phyloP scores from a whole-genome alignment of 2,113 vertebrate species.

The Perognathus longimembris region DNA sequence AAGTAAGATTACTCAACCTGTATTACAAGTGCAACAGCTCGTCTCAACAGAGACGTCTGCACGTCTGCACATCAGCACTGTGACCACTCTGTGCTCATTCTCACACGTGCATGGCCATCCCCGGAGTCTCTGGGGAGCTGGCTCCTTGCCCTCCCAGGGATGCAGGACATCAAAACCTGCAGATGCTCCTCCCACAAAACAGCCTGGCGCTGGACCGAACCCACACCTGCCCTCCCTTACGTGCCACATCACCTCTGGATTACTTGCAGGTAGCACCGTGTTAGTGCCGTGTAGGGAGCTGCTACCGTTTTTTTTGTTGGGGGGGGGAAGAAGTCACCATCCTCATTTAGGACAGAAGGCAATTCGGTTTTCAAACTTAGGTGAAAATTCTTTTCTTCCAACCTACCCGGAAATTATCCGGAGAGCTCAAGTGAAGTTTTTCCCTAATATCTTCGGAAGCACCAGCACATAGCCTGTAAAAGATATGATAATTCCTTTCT shows the following conservation, averaged over 20 bases:
- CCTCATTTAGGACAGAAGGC: slow-evolving; percentile 1
- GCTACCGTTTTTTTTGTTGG: background rate
- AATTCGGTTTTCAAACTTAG: slow-evolving; percentile 14
- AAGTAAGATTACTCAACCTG: background rate
- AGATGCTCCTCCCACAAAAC: background rate
- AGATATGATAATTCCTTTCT: slow-evolving; percentile 99
- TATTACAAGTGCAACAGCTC: slow-evolving; percentile 21
- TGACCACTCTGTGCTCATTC: background rate
- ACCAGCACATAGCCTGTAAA: slow-evolving; percentile 97
- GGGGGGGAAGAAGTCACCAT: background rate
- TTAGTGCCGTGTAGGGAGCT: background rate
- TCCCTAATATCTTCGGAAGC: slow-evolving; percentile 95
- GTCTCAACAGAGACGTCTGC: background rate
- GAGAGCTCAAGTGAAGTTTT: slow-evolving; percentile 94
- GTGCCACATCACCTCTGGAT: background rate
- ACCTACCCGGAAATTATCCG: slow-evolving; percentile 96
- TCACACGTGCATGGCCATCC: background rate
- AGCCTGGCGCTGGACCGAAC: background rate
- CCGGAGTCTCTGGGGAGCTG: background rate
- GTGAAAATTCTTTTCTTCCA: slow-evolving; percentile 31
- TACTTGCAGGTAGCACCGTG: background rate
- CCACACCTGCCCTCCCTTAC: background rate
- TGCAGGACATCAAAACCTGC: background rate
- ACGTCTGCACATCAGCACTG: background rate
- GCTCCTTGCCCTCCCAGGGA: background rate